phyloP scores from a whole-genome alignment of 1,140 invertebrate species.

The Leptinotarsa defecta region DNA sequence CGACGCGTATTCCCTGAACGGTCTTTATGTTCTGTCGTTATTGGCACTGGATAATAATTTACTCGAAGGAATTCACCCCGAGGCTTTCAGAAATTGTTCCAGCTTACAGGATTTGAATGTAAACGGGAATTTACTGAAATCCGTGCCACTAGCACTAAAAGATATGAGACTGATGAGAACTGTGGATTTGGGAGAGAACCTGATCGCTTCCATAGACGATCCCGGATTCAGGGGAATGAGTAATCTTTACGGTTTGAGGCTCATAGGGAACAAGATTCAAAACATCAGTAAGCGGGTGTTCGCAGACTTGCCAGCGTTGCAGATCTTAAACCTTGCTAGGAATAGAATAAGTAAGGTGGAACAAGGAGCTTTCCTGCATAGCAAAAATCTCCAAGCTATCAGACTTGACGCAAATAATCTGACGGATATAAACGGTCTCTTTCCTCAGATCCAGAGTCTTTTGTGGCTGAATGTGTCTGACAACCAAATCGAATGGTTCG shows the following conservation, averaged over 20 bases:
- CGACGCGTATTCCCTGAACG: slow-evolving; percentile 77
- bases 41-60: slow-evolving; percentile 81
- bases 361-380: slow-evolving; percentile 79
- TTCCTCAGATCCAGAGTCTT: slow-evolving; percentile 79
- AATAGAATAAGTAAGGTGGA: slow-evolving; percentile 83
- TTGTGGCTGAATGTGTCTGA: slow-evolving; percentile 90
- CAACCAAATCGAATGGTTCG: slow-evolving; percentile 88
- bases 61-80: slow-evolving; percentile 74
- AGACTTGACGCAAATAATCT: slow-evolving; percentile 84
- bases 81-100: slow-evolving; percentile 82
- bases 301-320: slow-evolving; percentile 77
- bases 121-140: slow-evolving; percentile 79
- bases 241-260: slow-evolving; percentile 76
- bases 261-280: slow-evolving; percentile 87
- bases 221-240: slow-evolving; percentile 81
- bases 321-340: slow-evolving; percentile 86
- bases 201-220: slow-evolving; percentile 75
- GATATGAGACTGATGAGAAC: slow-evolving; percentile 75
- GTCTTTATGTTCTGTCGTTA: slow-evolving; percentile 76
- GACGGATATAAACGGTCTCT: slow-evolving; percentile 82
- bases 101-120: slow-evolving; percentile 84
- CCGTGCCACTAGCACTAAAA: slow-evolving; percentile 77
- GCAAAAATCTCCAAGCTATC: slow-evolving; percentile 81
- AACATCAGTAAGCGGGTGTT: slow-evolving; percentile 84
- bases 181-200: slow-evolving; percentile 84